Evolutionary conservation across 2,888 invertebrate genomes (phyloP).

Genomic region (Coremacera marginata): DNA sequence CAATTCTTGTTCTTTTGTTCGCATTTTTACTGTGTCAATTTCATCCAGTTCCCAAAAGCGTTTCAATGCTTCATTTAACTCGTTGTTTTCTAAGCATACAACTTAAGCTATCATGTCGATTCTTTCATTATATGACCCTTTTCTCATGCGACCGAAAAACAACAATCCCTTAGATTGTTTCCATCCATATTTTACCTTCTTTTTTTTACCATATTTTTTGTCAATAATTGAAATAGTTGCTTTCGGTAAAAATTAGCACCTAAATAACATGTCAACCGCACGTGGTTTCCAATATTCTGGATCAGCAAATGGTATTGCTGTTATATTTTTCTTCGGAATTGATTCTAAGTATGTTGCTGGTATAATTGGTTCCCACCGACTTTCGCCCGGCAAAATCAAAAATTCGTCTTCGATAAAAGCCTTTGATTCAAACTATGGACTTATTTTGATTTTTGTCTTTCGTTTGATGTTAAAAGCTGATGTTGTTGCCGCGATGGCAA

Average conservation of each 20-base stretch:
- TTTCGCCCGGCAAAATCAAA: background rate
- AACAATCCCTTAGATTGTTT: background rate
- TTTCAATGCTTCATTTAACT: background rate
- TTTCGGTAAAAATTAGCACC: background rate
- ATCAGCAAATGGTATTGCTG: background rate
- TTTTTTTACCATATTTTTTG: background rate
- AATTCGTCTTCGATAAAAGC: background rate
- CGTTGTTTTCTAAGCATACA: background rate
- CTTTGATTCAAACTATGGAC: background rate
- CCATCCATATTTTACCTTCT: background rate
- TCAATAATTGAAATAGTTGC: no score
- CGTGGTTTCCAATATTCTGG: background rate
- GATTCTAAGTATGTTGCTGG: background rate
- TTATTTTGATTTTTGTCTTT: background rate
- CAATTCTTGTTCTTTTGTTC: background rate
- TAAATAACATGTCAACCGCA: background rate
- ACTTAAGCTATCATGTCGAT: background rate
- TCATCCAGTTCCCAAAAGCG: background rate
- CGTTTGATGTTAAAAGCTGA: background rate
- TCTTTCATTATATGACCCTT: background rate
- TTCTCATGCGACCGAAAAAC: background rate
- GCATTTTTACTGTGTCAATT: background rate
- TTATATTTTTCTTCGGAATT: background rate
- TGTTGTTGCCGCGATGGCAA: no score
- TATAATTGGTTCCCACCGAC: background rate